phyloP scores from a whole-genome alignment of 2,888 invertebrate genomes.

The Cephonodes hylas region DNA sequence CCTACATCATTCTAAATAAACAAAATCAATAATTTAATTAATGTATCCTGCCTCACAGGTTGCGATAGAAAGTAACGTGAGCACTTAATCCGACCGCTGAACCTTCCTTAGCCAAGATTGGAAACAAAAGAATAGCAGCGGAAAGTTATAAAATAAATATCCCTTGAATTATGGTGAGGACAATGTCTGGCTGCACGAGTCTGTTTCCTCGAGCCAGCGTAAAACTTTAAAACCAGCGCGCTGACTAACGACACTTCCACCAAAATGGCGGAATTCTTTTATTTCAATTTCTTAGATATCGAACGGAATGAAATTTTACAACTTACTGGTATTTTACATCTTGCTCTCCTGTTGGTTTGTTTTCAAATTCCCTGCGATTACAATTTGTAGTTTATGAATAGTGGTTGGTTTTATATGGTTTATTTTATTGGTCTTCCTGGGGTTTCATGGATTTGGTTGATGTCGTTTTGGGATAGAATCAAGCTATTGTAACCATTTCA shows the following conservation, averaged over 20 bases:
- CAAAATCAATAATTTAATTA: not conserved
- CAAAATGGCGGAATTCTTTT: slow-evolving; percentile 40
- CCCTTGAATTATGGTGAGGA: slow-evolving; percentile 48
- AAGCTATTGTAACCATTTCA: too few species aligned
- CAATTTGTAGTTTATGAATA: not conserved
- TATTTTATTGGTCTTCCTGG: not conserved
- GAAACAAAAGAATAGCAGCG: not conserved
- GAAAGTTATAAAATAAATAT: slow-evolving; percentile 49
- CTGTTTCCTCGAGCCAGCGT: slow-evolving; percentile 38
- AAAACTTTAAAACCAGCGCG: slow-evolving; percentile 46
- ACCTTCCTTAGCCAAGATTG: not conserved
- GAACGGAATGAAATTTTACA: slow-evolving; percentile 19
- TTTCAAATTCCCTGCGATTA: not conserved
- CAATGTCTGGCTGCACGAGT: slow-evolving; percentile 46
- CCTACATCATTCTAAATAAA: too few species aligned
- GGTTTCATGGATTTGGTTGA: not conserved
- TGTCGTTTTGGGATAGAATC: too few species aligned
- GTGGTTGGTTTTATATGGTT: not conserved
- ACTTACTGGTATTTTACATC: slow-evolving; percentile 19
- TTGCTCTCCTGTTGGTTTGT: slow-evolving; percentile 17
- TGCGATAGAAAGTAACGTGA: not conserved
- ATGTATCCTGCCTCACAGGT: not conserved
- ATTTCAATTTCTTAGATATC: slow-evolving; percentile 43
- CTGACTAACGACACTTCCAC: slow-evolving; percentile 51
- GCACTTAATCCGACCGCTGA: not conserved